Percentiles rank a stretch among this genome's conserved stretches.
phyloP scores from a whole-genome alignment of 2,113 vertebrate genomes.

The Athene cunicularia region DNA sequence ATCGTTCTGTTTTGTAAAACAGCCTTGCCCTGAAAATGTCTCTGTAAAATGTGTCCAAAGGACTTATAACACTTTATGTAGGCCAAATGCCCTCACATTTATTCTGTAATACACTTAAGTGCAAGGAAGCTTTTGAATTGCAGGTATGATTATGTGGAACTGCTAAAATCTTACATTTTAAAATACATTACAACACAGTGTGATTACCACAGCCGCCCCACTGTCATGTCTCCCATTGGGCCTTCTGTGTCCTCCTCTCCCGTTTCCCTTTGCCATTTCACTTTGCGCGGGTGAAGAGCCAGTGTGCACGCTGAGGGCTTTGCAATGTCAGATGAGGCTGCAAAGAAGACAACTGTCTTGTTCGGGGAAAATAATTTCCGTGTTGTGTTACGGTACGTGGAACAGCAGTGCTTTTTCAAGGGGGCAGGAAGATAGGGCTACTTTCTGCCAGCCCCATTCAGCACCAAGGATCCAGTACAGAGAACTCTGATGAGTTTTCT shows the following conservation, averaged over 20 bases:
- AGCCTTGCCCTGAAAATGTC: slow-evolving; percentile 44
- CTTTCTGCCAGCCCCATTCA: neutral
- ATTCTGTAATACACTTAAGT: slow-evolving; percentile 45
- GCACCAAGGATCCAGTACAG: neutral
- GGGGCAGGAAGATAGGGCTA: neutral
- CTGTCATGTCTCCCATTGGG: neutral
- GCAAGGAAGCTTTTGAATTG: slow-evolving; percentile 52
- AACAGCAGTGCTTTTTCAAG: neutral
- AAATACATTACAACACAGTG: neutral
- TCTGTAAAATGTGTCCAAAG: slow-evolving; percentile 30
- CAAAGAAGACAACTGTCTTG: neutral
- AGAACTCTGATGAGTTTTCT: neutral
- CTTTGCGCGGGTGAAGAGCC: neutral
- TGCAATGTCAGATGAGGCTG: fast-evolving
- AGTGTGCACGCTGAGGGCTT: neutral
- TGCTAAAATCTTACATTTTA: slow-evolving; percentile 38
- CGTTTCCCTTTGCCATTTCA: neutral
- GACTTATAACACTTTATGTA: neutral
- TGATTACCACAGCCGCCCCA: neutral
- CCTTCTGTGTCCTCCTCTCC: neutral
- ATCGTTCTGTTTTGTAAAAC: slow-evolving; percentile 21
- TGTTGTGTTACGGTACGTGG: neutral
- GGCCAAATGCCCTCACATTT: slow-evolving; percentile 25
- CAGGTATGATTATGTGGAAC: slow-evolving; percentile 52
- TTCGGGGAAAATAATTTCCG: neutral